Conservation (phyloP, 2,113 vertebrate species). For the Lepidothrix coronata region DNA sequence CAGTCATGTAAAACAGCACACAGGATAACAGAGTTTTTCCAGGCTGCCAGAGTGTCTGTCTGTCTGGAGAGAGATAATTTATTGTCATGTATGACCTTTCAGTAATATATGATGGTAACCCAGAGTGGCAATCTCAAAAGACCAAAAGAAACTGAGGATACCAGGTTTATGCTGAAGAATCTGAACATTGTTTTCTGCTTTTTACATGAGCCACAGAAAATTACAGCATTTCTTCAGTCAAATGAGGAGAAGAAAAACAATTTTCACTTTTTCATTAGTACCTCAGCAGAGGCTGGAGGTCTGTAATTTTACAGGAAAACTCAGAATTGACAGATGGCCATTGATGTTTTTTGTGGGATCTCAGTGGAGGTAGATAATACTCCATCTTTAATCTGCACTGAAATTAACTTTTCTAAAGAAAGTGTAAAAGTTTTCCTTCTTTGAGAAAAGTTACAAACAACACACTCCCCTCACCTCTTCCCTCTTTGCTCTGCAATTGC, state of each 20-base stretch:
- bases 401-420: background rate
- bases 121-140: background rate
- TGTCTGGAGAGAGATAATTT: background rate
- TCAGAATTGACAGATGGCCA: background rate
- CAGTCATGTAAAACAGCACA: background rate
- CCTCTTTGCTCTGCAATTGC: background rate
- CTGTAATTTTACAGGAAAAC: background rate
- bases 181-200: background rate
- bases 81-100: background rate
- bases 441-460: background rate
- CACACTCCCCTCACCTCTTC: fast-evolving
- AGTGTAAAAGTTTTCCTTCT: background rate
- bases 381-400: background rate
- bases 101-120: background rate
- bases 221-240: background rate
- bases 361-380: background rate
- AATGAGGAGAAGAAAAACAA: background rate
- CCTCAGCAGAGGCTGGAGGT: background rate
- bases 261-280: background rate
- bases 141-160: background rate
- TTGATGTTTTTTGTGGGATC: background rate
- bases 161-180: background rate
- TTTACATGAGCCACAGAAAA: background rate
- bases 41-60: background rate
- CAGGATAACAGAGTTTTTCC: background rate